Conservation (phyloP, 2,113 vertebrate species). For the Gopherus flavomarginatus region DNA sequence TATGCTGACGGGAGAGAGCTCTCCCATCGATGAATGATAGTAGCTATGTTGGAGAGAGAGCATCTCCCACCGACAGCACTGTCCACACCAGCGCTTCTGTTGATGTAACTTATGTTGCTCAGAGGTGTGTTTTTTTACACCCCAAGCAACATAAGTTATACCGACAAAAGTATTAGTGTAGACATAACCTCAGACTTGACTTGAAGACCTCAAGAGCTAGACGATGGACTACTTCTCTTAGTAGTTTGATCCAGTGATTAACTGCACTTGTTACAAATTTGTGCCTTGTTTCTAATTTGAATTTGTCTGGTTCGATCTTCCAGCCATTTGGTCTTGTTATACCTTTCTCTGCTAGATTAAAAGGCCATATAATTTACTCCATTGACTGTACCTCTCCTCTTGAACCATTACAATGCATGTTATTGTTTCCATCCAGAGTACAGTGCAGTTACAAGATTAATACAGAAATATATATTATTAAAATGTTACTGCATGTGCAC, state of each 20-base stretch:
- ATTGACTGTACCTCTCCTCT: not conserved
- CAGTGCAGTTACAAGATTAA: slow-evolving; percentile 7
- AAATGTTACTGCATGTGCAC: not conserved
- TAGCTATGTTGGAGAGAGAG: no score
- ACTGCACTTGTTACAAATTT: not conserved
- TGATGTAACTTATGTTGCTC: no score
- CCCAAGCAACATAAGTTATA: no score
- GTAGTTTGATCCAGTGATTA: slow-evolving; percentile 10
- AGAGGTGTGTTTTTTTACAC: no score
- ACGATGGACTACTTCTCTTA: not conserved
- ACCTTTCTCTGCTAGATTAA: not conserved
- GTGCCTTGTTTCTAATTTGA: not conserved
- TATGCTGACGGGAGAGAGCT: no score
- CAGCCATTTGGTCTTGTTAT: slow-evolving; percentile 6
- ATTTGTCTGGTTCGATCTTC: not conserved
- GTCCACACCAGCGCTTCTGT: no score
- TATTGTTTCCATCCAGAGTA: not conserved
- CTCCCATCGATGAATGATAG: no score
- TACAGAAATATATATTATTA: not conserved
- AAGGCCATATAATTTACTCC: not conserved
- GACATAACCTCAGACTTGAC: not conserved
- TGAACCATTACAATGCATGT: not conserved
- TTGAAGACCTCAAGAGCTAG: slow-evolving; percentile 12
- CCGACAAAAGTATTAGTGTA: no score
- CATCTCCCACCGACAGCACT: no score